These are phyloP conservation scores for Minunthozetes semirufus DNA, from an alignment of 2,888 invertebrate species.

Conservation along the genomic window DNA sequence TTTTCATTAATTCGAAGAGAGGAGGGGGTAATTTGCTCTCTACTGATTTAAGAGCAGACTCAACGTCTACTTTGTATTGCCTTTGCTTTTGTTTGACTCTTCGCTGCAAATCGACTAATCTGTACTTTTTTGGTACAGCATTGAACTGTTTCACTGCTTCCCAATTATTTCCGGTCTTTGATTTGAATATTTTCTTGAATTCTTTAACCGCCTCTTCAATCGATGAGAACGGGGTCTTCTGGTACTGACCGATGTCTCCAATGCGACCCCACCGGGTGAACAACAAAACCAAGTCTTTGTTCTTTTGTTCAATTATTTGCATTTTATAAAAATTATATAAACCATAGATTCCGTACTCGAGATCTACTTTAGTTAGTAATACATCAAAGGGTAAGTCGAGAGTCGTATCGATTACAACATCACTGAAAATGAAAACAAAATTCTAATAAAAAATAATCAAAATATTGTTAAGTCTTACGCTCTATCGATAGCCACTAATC, in stretches of 20 bases:
- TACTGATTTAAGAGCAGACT: slow-evolving; percentile 45
- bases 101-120: slow-evolving; percentile 49
- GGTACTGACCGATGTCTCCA: slow-evolving; percentile 51
- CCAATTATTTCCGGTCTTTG: slow-evolving; percentile 54
- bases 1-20: slow-evolving; percentile 48
- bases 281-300: slow-evolving; percentile 51
- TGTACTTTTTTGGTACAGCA: slow-evolving; percentile 50
- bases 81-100: slow-evolving; percentile 44
- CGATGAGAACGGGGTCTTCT: slow-evolving; percentile 51
- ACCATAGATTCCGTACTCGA: slow-evolving; percentile 50
- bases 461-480: slow-evolving; percentile 35
- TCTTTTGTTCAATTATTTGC: slow-evolving; percentile 50
- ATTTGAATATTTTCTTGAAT: slow-evolving; percentile 52
- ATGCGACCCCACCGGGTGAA: slow-evolving; percentile 56
- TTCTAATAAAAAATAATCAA: neutral
- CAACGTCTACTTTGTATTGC: slow-evolving; percentile 47
- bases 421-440: slow-evolving; percentile 44
- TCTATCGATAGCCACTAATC: slow-evolving; percentile 44
- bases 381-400: slow-evolving; percentile 49
- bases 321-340: slow-evolving; percentile 55
- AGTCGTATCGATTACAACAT: slow-evolving; percentile 48
- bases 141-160: slow-evolving; percentile 47
- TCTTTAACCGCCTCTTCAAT: slow-evolving; percentile 51
- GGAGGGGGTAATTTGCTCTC: slow-evolving; percentile 45
- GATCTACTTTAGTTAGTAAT: slow-evolving; percentile 52